These are phyloP conservation scores for Marcusenius ussheri DNA, from an alignment of 2,113 vertebrate species.

Conservation along the genomic window DNA sequence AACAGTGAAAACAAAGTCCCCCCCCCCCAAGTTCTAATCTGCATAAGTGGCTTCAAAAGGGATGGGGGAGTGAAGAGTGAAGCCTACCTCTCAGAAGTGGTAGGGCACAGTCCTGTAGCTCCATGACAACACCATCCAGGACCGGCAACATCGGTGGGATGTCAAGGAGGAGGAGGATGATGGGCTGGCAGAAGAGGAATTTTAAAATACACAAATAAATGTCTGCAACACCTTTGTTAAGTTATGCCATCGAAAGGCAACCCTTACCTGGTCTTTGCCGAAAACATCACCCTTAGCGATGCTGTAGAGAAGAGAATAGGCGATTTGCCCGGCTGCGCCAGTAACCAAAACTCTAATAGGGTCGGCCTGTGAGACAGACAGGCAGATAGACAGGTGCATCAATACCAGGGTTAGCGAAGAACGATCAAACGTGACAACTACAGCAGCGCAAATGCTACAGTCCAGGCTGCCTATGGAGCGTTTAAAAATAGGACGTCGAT, in stretches of 20 bases:
- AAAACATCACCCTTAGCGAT: constrained; percentile 96
- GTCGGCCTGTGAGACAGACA: constrained; percentile 66
- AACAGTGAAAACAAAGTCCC: background rate
- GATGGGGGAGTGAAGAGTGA: background rate
- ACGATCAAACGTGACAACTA: background rate
- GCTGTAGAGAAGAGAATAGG: constrained; percentile 87
- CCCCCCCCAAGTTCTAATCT: background rate
- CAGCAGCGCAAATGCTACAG: background rate
- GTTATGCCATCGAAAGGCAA: constrained; percentile 20
- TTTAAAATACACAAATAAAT: constrained; percentile 4
- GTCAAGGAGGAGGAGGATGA: constrained; percentile 65
- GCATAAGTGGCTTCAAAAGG: background rate
- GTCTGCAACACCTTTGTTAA: background rate
- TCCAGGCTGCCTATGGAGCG: constrained; percentile 10
- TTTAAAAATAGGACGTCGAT: constrained; percentile 46
- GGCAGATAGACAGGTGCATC: constrained; percentile 10
- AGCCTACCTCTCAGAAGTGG: constrained; percentile 69
- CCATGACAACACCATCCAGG: constrained; percentile 77
- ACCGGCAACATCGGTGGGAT: constrained; percentile 79
- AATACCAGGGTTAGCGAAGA: background rate
- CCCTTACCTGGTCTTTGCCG: constrained; percentile 86
- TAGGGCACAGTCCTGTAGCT: constrained; percentile 77
- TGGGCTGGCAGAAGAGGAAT: constrained; percentile 43
- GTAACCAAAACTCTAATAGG: constrained; percentile 88
- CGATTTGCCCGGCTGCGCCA: constrained; percentile 91